A percentile compares a stretch with the other conserved stretches of the same genome.
phyloP scores from a whole-genome alignment of 2,888 invertebrate genomes.

The Pyrrhosoma nymphula region DNA sequence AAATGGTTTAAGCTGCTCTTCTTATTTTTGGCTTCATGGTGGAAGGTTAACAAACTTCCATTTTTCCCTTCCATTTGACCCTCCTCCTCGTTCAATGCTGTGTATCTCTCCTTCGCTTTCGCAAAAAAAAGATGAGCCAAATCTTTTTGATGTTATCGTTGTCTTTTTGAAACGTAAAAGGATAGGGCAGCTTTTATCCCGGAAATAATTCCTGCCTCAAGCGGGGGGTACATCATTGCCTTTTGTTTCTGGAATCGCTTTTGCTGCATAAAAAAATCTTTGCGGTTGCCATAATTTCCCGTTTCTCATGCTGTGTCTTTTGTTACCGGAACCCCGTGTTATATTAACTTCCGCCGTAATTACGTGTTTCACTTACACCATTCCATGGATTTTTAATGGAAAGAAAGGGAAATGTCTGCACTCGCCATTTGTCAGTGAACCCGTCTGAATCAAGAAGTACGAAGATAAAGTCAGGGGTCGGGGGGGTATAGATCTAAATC shows the following conservation, averaged over 20 bases:
- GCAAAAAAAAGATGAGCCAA: background rate
- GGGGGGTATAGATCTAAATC: too few species aligned
- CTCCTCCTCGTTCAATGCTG: background rate
- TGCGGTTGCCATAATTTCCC: background rate
- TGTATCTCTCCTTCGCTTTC: background rate
- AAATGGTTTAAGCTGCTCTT: background rate
- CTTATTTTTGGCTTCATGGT: constrained; percentile 15
- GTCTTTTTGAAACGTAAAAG: background rate
- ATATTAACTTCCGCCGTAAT: too few species aligned
- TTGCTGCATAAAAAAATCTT: background rate
- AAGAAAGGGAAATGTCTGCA: background rate
- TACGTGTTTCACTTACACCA: too few species aligned
- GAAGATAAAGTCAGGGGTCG: too few species aligned
- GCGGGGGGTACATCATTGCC: background rate
- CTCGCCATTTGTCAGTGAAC: too few species aligned
- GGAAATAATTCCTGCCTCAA: background rate
- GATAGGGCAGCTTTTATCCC: background rate
- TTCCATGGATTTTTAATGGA: too few species aligned
- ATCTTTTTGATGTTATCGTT: background rate
- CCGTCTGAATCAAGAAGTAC: too few species aligned
- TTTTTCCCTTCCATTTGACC: background rate
- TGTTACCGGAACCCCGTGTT: too few species aligned
- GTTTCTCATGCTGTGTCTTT: background rate
- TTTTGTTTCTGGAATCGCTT: background rate
- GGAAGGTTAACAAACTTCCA: constrained; percentile 7